Evolutionary conservation across 1,140 invertebrate species (phyloP), one percentile per base, ranked within the genome.

Genomic region (Pygmarrhopalites habei): DNA sequence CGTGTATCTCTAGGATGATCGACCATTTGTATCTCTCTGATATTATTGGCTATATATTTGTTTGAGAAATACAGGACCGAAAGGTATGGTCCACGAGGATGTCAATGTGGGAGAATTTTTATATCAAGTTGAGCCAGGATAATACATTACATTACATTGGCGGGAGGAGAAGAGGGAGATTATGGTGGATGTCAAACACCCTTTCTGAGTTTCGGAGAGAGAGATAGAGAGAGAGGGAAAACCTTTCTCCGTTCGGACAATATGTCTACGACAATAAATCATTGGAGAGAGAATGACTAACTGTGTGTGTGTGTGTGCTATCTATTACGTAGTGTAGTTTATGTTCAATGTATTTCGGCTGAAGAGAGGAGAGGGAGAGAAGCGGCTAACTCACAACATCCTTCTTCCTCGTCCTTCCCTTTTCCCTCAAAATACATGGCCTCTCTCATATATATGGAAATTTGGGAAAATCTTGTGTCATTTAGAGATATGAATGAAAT

Each of bases 401-500:
- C 32, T 7, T 7, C 21, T 46, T 46, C 5, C 44, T 46, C 44
- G 10, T 46, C 44, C 19, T 19, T 46, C 44, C 21, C 44, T n/a
- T 4, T 46, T 21, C 17, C 35, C 23, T 23, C 14, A 21, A 55
- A 55, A 28, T 23, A 55, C 35, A 12, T n/a, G 21, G 28, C 28
- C 14, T 47, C 25, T 46, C 64, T 65, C 64, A 65, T 65, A 65
- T 65, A 60, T 65, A 65, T 65, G 64, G 64, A 65, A 65, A 65
- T 65, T 65, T 39, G 51, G 51, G 56, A 28, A 64, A 65, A 60
- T 65, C 64, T 65, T 57, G 41, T 65, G 64, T 65, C 64, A 65
- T 60, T 65, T 60, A 41, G 58, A 65, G 64, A 65, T 65, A 65
- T 65, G 64, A 65, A 65, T 65, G 64, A 65, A 65, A 65, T 65